phyloP scores from a whole-genome alignment of 2,113 vertebrate species.

The Strix aluco region DNA sequence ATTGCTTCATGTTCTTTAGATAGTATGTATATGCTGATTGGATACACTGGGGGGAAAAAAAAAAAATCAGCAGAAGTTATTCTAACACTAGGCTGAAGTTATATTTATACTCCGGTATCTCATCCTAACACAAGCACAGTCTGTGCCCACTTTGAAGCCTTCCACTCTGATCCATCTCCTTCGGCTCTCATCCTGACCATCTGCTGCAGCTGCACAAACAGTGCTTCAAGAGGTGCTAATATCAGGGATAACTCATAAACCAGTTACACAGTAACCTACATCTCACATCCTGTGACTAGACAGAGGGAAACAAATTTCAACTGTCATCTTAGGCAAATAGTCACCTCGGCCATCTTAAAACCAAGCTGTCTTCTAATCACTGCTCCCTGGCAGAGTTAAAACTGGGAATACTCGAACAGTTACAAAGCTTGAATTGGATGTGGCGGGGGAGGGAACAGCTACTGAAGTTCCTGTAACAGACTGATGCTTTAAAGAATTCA shows the following conservation, averaged over 20 bases:
- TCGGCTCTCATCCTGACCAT: neutral
- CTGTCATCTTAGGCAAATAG: neutral
- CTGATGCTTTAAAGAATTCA: neutral
- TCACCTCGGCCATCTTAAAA: neutral
- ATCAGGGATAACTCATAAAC: neutral
- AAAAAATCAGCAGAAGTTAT: neutral
- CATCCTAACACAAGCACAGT: neutral
- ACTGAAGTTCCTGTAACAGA: neutral
- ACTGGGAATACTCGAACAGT: neutral
- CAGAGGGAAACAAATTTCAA: neutral
- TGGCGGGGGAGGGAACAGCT: neutral
- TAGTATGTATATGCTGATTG: neutral
- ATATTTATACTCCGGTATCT: neutral
- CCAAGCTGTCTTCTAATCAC: neutral
- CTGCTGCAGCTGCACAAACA: constrained; percentile 18
- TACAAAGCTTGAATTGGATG: neutral
- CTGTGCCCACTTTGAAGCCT: constrained; percentile 24
- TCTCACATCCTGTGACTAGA: neutral
- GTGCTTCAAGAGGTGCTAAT: neutral
- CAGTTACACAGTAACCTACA: constrained; percentile 44
- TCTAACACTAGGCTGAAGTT: neutral
- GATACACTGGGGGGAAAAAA: neutral
- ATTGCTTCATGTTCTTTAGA: neutral
- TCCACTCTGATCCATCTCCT: constrained; percentile 7
- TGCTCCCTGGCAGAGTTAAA: neutral